These are phyloP conservation scores for Chrysolina haemoptera DNA, from an alignment of 2,888 invertebrate species.

Conservation along the genomic window DNA sequence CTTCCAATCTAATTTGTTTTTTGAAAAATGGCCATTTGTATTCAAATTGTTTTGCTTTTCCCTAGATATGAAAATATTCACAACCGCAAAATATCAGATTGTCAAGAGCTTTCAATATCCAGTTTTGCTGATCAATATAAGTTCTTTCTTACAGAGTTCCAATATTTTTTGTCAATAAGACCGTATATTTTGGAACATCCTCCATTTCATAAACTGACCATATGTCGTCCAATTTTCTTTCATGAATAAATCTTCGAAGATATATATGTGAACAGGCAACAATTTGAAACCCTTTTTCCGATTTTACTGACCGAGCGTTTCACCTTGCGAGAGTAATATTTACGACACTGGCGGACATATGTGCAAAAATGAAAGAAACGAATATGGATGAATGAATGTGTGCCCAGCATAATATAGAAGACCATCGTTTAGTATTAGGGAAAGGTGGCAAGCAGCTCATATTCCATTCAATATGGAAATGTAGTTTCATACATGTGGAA, in stretches of 20 bases:
- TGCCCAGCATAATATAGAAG: neutral
- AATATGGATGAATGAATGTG: neutral
- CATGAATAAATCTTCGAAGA: slow-evolving; percentile 28
- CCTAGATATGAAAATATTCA: no score
- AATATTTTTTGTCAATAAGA: slow-evolving; percentile 10
- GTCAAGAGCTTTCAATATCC: neutral
- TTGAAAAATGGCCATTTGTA: no score
- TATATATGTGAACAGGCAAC: slow-evolving; percentile 25
- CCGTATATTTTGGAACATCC: neutral
- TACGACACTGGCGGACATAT: slow-evolving; percentile 25
- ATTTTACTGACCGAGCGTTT: slow-evolving; percentile 27
- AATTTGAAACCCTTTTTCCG: slow-evolving; percentile 28
- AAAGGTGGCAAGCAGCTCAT: neutral
- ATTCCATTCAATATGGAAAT: slow-evolving; percentile 6
- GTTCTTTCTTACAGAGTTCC: neutral
- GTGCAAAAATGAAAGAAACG: neutral
- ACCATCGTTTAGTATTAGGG: neutral
- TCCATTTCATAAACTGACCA: slow-evolving; percentile 14
- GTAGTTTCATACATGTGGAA: neutral
- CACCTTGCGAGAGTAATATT: slow-evolving; percentile 28
- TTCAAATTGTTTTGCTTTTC: no score
- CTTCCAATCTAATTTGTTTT: no score
- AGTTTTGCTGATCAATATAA: neutral
- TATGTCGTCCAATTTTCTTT: slow-evolving; percentile 13
- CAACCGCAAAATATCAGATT: no score